Evolutionary conservation across 2,888 invertebrate genomes (phyloP), one percentile per base, ranked within the genome.

Genomic region (Ceriagrion tenellum): DNA sequence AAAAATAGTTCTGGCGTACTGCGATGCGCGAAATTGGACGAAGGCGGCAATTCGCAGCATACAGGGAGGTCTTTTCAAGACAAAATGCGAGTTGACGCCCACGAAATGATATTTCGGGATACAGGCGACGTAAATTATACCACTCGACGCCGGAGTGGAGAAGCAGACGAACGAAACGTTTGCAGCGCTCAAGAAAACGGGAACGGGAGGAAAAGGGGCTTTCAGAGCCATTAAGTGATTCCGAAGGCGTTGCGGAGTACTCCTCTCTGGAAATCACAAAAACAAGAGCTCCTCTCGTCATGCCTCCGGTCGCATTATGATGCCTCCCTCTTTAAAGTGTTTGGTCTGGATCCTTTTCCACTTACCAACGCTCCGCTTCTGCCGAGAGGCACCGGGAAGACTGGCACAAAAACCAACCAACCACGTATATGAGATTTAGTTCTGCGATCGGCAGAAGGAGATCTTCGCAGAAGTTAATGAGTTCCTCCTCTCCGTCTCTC

Each of bases 151-250:
- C 13, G 35, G 35, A 16, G 35, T 16, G 30, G 81, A 81, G 26
- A 81, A 16, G 81, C 30, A 35, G 3, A 2, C 35, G 81, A 35
- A 13, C 13, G 81, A 81, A 81, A 81, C 30, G 30, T 4, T 81
- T 81, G 30, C 12, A 81, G 81, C 1, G 35, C 35, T 81, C 81
- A 81, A 81, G 81, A 35, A 81, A 81, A 35, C 30, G 26, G 81
- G 81, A 81, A 6, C 8, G 47, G 47, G 59, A 20, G 35, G n/a
- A 35, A 26, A 81, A 81, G n/a, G 81, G 81, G 81, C 35, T 81
- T 81, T 81, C 81, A 81, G 81, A 26, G 81, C 81, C 81, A 81
- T 81, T 81, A 81, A 81, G 81, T 81, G 81, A 81, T 35, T 81
- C 81, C 81, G 81, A 81, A 81, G 81, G 30, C 81, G 81, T 81